Conservation (phyloP, 2,797 vertebrate species). For the Microhierax caerulescens region DNA sequence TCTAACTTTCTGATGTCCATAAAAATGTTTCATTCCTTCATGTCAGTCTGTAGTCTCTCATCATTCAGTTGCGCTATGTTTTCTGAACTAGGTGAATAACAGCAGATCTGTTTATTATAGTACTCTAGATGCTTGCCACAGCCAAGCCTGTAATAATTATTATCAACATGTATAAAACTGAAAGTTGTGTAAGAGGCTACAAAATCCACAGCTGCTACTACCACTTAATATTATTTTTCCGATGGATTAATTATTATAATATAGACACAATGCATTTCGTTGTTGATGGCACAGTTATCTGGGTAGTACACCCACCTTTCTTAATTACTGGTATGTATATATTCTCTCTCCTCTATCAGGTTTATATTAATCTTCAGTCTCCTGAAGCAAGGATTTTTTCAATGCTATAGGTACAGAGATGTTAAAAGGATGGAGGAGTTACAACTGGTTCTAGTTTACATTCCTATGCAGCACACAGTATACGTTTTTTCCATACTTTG, state of each 20-base stretch:
- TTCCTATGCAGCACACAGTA: not conserved
- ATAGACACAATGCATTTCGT: not conserved
- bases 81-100: not conserved
- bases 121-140: not conserved
- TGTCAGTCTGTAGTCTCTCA: not conserved
- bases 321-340: not conserved
- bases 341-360: not conserved
- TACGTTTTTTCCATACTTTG: constrained; percentile 4
- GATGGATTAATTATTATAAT: not conserved
- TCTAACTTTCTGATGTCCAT: constrained; percentile 45
- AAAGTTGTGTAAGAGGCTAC: not conserved
- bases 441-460: not conserved
- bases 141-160: constrained; percentile 17
- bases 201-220: not conserved
- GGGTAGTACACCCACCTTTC: not conserved
- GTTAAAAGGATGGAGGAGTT: not conserved
- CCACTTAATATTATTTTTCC: not conserved
- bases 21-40: constrained; percentile 44
- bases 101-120: not conserved
- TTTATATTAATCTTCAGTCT: not conserved
- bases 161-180: not conserved
- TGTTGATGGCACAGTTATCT: not conserved
- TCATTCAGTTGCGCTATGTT: not conserved
- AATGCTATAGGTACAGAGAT: not conserved
- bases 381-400: not conserved